Percentiles rank a stretch among this genome's conserved stretches.
Evolutionary conservation across 2,888 invertebrate genomes (phyloP).

Genomic region (Pyrochroa serraticornis): DNA sequence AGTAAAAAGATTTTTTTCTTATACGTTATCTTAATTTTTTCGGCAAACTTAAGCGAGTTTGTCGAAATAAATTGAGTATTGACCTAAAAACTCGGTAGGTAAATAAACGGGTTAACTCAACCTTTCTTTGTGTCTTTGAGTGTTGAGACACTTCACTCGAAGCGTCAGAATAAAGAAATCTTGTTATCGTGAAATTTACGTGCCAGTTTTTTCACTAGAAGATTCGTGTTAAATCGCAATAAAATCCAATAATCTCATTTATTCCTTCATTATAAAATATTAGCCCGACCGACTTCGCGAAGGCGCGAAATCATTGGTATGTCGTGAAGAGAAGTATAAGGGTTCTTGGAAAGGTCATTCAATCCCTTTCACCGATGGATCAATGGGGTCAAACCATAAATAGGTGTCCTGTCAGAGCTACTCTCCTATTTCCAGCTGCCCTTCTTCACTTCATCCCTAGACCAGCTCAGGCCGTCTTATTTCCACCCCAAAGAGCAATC

Average conservation of each 20-base stretch:
- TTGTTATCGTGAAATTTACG: slow-evolving; percentile 18
- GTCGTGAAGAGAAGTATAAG: slow-evolving; percentile 37
- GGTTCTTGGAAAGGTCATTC: slow-evolving; percentile 42
- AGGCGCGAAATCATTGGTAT: slow-evolving; percentile 37
- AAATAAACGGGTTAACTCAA: slow-evolving; percentile 12
- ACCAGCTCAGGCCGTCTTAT: slow-evolving; percentile 42
- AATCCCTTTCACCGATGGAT: slow-evolving; percentile 48
- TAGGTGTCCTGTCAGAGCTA: slow-evolving; percentile 48
- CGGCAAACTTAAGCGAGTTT: not conserved
- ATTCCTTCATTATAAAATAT: not conserved
- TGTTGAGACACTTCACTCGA: slow-evolving; percentile 7
- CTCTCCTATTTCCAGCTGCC: slow-evolving; percentile 32
- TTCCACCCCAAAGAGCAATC: slow-evolving; percentile 47
- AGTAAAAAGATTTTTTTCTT: not conserved
- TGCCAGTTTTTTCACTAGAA: slow-evolving; percentile 10
- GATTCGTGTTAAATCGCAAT: slow-evolving; percentile 6
- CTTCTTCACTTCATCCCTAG: slow-evolving; percentile 39
- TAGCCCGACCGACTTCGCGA: not conserved
- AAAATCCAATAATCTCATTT: slow-evolving; percentile 4
- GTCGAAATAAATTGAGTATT: slow-evolving; percentile 12
- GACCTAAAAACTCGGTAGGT: slow-evolving; percentile 13
- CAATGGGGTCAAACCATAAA: slow-evolving; percentile 52
- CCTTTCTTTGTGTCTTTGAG: slow-evolving; percentile 11
- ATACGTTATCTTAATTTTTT: not conserved
- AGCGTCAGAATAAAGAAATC: slow-evolving; percentile 16